A percentile compares a stretch with the other conserved stretches of the same genome.
Evolutionary conservation across 2,113 vertebrate species (phyloP).

Genomic region (Oostethus manadensis): DNA sequence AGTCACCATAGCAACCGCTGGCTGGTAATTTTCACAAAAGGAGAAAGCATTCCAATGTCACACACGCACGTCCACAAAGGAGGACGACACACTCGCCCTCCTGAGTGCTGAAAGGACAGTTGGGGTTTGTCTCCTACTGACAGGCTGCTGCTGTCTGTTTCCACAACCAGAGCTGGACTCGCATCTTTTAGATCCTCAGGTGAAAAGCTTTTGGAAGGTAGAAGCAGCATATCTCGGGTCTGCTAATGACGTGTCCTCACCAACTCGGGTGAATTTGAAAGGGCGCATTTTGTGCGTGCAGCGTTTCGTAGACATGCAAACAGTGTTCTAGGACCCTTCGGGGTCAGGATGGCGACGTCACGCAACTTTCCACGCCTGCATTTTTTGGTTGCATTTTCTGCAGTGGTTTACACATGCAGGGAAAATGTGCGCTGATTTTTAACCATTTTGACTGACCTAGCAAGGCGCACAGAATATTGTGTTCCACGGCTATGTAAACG

Average conservation of each 20-base stretch:
- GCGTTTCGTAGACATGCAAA: too few relatives aligned
- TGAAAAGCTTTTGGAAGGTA: background rate
- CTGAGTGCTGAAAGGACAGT: conserved; percentile 21
- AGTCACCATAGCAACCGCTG: conserved; percentile 69
- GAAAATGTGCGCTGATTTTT: too few relatives aligned
- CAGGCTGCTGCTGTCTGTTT: conserved; percentile 1
- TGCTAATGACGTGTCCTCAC: background rate
- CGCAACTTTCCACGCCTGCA: too few relatives aligned
- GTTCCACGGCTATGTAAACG: too few relatives aligned
- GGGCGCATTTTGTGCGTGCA: too few relatives aligned
- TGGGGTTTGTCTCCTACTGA: conserved; percentile 30
- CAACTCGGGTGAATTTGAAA: background rate
- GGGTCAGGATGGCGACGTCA: too few relatives aligned
- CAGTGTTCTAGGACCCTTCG: too few relatives aligned
- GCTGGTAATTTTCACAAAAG: conserved; percentile 60
- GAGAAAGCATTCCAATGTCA: conserved; percentile 51
- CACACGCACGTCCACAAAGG: conserved; percentile 21
- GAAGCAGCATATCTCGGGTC: background rate
- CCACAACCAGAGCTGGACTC: conserved; percentile 3
- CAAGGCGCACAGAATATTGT: too few relatives aligned
- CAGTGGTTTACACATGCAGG: too few relatives aligned
- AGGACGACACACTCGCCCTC: conserved; percentile 32
- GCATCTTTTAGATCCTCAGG: background rate
- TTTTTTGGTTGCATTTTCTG: too few relatives aligned
- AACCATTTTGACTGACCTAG: too few relatives aligned